Conservation (phyloP, 2,113 vertebrate species). For the Nipponia nippon region DNA sequence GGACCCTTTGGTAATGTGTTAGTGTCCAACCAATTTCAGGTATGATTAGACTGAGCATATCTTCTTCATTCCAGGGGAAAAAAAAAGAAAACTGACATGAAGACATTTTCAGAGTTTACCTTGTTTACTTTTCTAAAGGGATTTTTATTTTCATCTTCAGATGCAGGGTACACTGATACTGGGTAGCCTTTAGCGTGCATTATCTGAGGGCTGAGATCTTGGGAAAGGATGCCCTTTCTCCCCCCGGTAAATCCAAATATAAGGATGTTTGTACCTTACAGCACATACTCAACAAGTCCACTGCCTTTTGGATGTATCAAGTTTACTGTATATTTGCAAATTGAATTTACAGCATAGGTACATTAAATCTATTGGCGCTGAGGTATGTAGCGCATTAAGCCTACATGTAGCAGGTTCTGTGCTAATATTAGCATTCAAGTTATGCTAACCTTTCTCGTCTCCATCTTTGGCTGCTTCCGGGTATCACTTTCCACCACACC, state of each 20-base stretch:
- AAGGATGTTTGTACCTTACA: background rate
- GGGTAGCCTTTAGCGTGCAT: background rate
- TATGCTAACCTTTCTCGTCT: background rate
- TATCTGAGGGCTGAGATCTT: background rate
- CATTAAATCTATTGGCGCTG: background rate
- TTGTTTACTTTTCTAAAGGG: background rate
- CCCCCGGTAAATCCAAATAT: background rate
- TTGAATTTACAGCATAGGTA: background rate
- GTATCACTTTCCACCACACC: background rate
- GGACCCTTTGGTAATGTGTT: background rate
- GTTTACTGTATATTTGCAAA: conserved; percentile 8
- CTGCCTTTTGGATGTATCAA: background rate
- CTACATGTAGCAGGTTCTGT: background rate
- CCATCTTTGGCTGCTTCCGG: background rate
- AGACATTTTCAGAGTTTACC: background rate
- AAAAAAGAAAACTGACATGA: background rate
- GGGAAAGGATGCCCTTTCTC: background rate
- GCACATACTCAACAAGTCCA: background rate
- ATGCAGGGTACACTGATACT: background rate
- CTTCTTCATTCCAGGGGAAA: background rate
- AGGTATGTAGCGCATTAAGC: background rate
- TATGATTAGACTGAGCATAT: background rate
- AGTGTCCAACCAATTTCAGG: background rate
- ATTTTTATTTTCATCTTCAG: background rate
- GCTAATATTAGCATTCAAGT: conserved; percentile 33